phyloP scores from a whole-genome alignment of 1,140 invertebrate species.

The Aradophagus sp. region DNA sequence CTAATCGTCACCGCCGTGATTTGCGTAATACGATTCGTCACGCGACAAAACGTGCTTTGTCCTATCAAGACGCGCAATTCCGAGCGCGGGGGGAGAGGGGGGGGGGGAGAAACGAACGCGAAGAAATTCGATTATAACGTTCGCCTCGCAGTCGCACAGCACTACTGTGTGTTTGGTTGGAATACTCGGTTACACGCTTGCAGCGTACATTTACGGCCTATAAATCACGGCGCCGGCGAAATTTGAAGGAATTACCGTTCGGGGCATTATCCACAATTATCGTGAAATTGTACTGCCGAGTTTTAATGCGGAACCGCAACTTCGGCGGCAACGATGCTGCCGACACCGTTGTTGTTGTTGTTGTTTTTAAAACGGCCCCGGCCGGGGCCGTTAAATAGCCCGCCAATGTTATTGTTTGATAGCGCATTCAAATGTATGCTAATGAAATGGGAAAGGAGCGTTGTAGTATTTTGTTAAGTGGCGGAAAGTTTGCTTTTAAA shows the following conservation, averaged over 20 bases:
- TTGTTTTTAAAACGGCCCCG: slow-evolving; percentile 4
- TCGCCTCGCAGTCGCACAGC: slow-evolving; percentile 7
- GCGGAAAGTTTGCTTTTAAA: slow-evolving; percentile 9
- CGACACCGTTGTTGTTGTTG: too few species aligned
- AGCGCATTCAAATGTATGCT: slow-evolving; percentile 28
- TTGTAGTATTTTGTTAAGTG: slow-evolving; percentile 23
- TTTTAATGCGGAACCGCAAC: slow-evolving; percentile 16
- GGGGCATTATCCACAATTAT: slow-evolving; percentile 46
- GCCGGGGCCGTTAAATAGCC: slow-evolving; percentile 6
- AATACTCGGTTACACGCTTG: slow-evolving; percentile 21
- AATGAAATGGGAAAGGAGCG: background rate
- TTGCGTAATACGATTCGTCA: slow-evolving; percentile 58
- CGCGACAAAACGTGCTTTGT: slow-evolving; percentile 53
- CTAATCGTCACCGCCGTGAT: slow-evolving; percentile 53
- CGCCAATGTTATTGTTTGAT: slow-evolving; percentile 34
- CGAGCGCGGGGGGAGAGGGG: slow-evolving; percentile 5
- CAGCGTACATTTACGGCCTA: slow-evolving; percentile 34
- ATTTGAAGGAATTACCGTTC: slow-evolving; percentile 42
- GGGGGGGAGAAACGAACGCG: slow-evolving; percentile 4
- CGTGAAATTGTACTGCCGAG: slow-evolving; percentile 27
- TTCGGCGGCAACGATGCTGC: too few species aligned
- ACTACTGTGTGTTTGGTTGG: slow-evolving; percentile 29
- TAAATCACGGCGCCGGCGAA: slow-evolving; percentile 42
- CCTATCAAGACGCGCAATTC: slow-evolving; percentile 26
- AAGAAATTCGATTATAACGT: slow-evolving; percentile 46